Conservation (phyloP, 2,113 vertebrate genomes). For the Bostrychus sinensis region DNA sequence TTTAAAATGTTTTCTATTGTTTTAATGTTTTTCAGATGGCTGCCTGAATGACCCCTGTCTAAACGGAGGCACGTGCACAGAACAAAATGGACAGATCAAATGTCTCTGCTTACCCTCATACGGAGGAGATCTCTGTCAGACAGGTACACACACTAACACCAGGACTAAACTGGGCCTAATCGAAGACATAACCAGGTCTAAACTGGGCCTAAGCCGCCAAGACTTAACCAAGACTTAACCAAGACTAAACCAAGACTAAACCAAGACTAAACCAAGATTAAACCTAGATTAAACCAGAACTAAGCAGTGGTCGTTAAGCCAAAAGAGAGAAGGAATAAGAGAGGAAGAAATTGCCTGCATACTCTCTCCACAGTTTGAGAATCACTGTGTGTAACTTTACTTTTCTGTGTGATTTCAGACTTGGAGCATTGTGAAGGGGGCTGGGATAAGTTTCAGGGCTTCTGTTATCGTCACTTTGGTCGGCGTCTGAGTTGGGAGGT, state of each 20-base stretch:
- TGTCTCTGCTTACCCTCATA: conserved; percentile 94
- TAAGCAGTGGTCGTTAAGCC: background rate
- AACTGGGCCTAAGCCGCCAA: background rate
- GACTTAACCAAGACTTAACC: background rate
- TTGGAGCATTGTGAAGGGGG: conserved; percentile 82
- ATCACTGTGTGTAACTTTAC: background rate
- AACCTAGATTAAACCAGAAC: no score
- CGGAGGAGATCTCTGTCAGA: conserved; percentile 85
- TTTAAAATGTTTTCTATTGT: conserved; percentile 3
- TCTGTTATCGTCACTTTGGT: conserved; percentile 91
- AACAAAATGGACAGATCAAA: conserved; percentile 62
- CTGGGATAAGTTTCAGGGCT: conserved; percentile 92
- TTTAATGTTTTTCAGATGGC: conserved; percentile 84
- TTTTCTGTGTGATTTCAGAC: conserved; percentile 70
- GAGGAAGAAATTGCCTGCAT: background rate
- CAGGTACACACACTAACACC: conserved; percentile 70
- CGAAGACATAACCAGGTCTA: no score
- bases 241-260: no score
- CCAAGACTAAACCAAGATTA: no score
- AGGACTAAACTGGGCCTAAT: background rate
- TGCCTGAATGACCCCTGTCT: conserved; percentile 88
- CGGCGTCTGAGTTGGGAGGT: conserved; percentile 91
- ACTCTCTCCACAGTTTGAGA: background rate
- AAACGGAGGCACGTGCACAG: conserved; percentile 92
- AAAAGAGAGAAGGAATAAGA: background rate